Conservation (phyloP, 2,888 invertebrate genomes). For the Cerastis rubricosa region DNA sequence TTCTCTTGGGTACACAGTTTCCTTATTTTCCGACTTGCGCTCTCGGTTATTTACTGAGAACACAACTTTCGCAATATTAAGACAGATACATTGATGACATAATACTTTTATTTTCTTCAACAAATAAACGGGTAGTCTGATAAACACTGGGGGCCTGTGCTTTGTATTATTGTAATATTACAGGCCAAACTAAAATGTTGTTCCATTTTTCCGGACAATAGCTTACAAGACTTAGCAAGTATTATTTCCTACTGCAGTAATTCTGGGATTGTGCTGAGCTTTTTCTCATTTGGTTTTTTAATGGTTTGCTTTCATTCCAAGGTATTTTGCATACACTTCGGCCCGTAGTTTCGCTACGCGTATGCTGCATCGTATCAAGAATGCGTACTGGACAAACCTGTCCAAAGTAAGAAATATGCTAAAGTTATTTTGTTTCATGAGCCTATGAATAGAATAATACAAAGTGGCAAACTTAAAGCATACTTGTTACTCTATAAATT, state of each 20-base stretch:
- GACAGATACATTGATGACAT: constrained; percentile 41
- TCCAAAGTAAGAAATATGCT: background rate
- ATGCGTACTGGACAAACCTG: constrained; percentile 1
- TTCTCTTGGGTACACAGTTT: constrained; percentile 38
- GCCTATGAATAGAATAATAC: background rate
- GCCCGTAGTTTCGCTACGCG: background rate
- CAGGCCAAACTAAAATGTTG: constrained; percentile 28
- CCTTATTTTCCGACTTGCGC: constrained; percentile 33
- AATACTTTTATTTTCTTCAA: constrained; percentile 46
- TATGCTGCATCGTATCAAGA: background rate
- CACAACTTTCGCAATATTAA: constrained; percentile 53
- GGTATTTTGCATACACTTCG: background rate
- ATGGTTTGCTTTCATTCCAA: constrained; percentile 19
- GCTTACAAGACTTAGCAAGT: constrained; percentile 33
- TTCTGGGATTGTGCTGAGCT: constrained; percentile 2
- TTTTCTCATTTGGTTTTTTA: constrained; percentile 22
- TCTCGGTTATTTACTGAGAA: constrained; percentile 39
- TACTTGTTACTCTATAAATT: background rate
- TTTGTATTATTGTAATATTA: constrained; percentile 23
- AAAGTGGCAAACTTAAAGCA: background rate
- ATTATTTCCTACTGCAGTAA: constrained; percentile 22
- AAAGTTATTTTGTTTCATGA: background rate
- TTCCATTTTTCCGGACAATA: constrained; percentile 42
- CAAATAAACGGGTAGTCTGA: constrained; percentile 39
- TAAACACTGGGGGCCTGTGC: constrained; percentile 27